A percentile compares a stretch with the other conserved stretches of the same genome.
phyloP scores from a whole-genome alignment of 2,888 invertebrate genomes.

The Hypselothyrea guttata region DNA sequence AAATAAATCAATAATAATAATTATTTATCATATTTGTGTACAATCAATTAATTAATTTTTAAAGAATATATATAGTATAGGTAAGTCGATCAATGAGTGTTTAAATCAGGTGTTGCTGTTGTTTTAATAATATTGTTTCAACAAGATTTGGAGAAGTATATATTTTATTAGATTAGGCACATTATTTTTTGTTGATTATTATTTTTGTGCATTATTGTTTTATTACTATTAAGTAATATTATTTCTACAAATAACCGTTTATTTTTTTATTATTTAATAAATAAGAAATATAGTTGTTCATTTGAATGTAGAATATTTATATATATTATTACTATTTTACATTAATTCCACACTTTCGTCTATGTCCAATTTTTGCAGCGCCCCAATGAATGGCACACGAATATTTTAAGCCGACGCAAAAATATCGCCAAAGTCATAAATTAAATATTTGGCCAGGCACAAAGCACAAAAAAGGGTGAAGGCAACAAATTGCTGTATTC shows the following conservation, averaged over 20 bases:
- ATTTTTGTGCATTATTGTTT: background rate
- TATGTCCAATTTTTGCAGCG: constrained; percentile 34
- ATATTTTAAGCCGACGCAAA: constrained; percentile 46
- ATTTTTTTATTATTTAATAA: too few species aligned
- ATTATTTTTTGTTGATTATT: background rate
- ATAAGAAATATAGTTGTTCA: too few species aligned
- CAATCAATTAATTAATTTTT: too few species aligned
- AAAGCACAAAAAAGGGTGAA: constrained; percentile 41
- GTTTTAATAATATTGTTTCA: background rate
- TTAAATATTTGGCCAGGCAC: constrained; percentile 74
- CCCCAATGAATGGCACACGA: constrained; percentile 64
- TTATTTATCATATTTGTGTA: too few species aligned
- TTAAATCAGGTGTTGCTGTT: too few species aligned
- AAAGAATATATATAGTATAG: too few species aligned
- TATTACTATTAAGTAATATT: background rate
- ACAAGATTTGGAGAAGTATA: background rate
- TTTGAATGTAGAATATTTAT: too few species aligned
- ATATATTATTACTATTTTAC: background rate
- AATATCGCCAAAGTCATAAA: constrained; percentile 80
- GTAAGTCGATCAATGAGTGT: too few species aligned
- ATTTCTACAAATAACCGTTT: too few species aligned
- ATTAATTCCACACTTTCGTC: constrained; percentile 5
- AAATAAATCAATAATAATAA: too few species aligned
- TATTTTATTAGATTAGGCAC: background rate
- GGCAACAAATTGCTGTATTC: constrained; percentile 53